Percentiles rank a stretch among this genome's conserved stretches.
Evolutionary conservation across 2,113 vertebrate species (phyloP).

Genomic region (Pungitius pungitius): DNA sequence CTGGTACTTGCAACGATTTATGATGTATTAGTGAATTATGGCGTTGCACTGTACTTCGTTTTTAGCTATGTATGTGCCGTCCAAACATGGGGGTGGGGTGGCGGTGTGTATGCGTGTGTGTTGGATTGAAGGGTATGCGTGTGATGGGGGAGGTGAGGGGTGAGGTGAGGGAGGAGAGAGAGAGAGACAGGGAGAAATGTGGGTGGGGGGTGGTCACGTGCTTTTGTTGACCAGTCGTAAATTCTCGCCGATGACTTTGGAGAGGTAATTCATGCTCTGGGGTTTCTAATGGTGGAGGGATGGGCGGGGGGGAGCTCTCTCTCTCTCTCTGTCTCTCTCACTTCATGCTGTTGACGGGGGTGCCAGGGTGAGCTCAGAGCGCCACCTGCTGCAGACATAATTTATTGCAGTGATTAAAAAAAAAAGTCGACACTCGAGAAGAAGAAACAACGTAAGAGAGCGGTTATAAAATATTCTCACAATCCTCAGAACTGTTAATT

Average conservation of each 20-base stretch:
- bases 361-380: conserved; percentile 87
- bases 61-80: conserved; percentile 95
- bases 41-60: conserved; percentile 99
- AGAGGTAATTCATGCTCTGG: conserved; percentile 99
- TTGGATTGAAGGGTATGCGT: conserved; percentile 49
- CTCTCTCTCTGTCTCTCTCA: no score
- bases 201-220: conserved; percentile 86
- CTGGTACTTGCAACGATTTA: conserved; percentile 98
- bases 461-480: not conserved
- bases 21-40: conserved; percentile 99
- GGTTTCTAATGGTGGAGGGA: conserved; percentile 98
- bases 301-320: conserved; percentile 57
- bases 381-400: conserved; percentile 89
- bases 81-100: conserved; percentile 97
- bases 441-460: no score
- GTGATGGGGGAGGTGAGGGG: conserved; percentile 62
- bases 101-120: conserved; percentile 52
- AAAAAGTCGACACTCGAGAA: not conserved
- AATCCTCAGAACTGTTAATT: conserved; percentile 30
- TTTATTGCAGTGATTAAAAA: conserved; percentile 64
- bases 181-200: conserved; percentile 30
- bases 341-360: conserved; percentile 67
- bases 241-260: conserved; percentile 98
- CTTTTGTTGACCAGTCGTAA: conserved; percentile 99
- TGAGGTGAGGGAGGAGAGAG: conserved; percentile 61